Conservation (phyloP, 2,888 invertebrate genomes). For the Chelonus formosanus region DNA sequence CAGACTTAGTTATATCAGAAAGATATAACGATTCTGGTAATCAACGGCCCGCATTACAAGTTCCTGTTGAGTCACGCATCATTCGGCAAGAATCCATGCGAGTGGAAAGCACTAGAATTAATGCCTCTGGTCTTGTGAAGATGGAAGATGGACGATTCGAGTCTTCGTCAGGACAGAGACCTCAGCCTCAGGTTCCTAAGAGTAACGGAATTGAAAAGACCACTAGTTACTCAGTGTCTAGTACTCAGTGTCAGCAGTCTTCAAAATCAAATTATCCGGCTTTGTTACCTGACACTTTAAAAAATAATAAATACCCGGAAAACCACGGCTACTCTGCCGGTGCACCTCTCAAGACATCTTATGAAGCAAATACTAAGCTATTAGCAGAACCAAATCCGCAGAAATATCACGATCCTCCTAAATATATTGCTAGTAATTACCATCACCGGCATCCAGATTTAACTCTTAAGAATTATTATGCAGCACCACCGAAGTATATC, state of each 20-base stretch:
- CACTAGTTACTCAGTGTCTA: constrained; percentile 33
- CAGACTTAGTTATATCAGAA: constrained; percentile 54
- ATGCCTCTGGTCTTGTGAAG: constrained; percentile 46
- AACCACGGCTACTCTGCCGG: constrained; percentile 46
- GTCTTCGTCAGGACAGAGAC: constrained; percentile 55
- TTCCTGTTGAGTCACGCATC: constrained; percentile 57
- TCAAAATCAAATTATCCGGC: constrained; percentile 49
- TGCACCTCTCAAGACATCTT: constrained; percentile 54
- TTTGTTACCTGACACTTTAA: constrained; percentile 39
- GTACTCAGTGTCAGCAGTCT: constrained; percentile 10
- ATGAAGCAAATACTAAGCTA: constrained; percentile 53
- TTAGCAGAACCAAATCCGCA: constrained; percentile 52
- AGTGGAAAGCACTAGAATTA: constrained; percentile 50
- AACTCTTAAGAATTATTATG: constrained; percentile 50
- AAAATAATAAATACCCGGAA: constrained; percentile 35
- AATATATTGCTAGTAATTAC: constrained; percentile 46
- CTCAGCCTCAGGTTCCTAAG: constrained; percentile 54
- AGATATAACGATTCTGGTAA: constrained; percentile 58
- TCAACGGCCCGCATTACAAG: constrained; percentile 58
- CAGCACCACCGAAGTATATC: constrained; percentile 53
- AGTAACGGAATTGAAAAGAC: constrained; percentile 34
- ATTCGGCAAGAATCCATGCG: constrained; percentile 59
- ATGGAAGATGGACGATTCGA: constrained; percentile 47
- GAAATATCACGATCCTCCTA: constrained; percentile 58
- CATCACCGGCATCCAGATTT: constrained; percentile 46